A percentile compares a stretch with the other conserved stretches of the same genome.
These are phyloP conservation scores for Alectura lathami DNA, from an alignment of 2,113 vertebrate species.

Conservation along the genomic window DNA sequence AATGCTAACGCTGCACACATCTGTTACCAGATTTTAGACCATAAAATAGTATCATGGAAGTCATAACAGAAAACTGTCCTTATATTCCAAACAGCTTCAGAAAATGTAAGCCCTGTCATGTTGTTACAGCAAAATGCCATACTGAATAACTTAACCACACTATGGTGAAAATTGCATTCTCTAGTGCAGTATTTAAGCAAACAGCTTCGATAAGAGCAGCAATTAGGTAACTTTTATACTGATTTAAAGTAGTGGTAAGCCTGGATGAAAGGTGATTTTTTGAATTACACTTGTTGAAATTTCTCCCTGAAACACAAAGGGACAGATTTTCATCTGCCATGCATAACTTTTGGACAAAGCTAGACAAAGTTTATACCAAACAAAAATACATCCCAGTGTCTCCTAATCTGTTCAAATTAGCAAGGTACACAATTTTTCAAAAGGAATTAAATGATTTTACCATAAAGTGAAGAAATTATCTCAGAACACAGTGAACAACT, in stretches of 20 bases:
- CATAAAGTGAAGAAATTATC: neutral
- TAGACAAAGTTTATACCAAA: neutral
- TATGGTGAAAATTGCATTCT: neutral
- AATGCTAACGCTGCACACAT: neutral
- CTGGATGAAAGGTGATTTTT: neutral
- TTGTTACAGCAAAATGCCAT: neutral
- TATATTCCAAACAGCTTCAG: slow-evolving; percentile 10
- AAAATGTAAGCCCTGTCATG: neutral
- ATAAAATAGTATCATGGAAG: neutral
- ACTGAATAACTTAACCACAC: neutral
- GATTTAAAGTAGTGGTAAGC: neutral
- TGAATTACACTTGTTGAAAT: neutral
- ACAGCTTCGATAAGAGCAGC: neutral
- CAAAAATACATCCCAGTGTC: neutral
- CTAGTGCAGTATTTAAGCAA: neutral
- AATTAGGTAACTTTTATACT: neutral
- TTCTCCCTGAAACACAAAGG: neutral
- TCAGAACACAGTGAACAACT: neutral
- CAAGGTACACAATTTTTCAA: neutral
- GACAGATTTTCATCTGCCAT: neutral
- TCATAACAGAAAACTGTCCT: neutral
- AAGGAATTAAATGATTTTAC: neutral
- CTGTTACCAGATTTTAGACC: neutral
- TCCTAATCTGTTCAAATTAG: neutral
- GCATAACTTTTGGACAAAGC: neutral